These are phyloP conservation scores for Nycteola revayana DNA, from an alignment of 2,888 invertebrate species.

Conservation along the genomic window DNA sequence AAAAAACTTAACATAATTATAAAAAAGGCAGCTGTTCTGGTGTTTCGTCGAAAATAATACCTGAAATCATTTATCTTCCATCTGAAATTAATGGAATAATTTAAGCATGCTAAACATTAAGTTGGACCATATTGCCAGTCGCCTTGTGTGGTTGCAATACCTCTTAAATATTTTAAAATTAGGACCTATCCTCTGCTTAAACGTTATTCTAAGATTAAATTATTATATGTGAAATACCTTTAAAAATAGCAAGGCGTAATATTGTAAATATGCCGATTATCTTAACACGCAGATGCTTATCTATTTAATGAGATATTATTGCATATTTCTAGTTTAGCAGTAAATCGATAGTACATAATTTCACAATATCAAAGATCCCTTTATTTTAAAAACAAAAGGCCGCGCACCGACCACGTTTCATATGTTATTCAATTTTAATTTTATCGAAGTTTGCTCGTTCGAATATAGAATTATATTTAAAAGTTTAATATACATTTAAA, in stretches of 20 bases:
- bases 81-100: too few species aligned
- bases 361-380: conserved; percentile 76
- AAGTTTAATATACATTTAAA: conserved; percentile 70
- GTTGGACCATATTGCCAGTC: conserved; percentile 58
- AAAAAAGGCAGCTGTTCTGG: too few species aligned
- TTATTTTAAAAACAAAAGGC: conserved; percentile 46
- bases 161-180: conserved; percentile 59
- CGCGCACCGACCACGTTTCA: conserved; percentile 63
- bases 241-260: conserved; percentile 55
- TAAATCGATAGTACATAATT: conserved; percentile 77
- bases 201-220: conserved; percentile 54
- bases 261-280: conserved; percentile 63
- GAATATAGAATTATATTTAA: conserved; percentile 80
- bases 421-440: conserved; percentile 81
- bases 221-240: conserved; percentile 45
- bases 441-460: conserved; percentile 82
- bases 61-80: too few species aligned
- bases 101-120: too few species aligned
- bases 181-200: conserved; percentile 57
- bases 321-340: conserved; percentile 72
- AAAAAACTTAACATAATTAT: too few species aligned
- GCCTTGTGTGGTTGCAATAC: conserved; percentile 72
- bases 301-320: conserved; percentile 56
- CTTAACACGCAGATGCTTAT: conserved; percentile 68
- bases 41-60: too few species aligned